Evolutionary conservation across 2,113 vertebrate genomes (phyloP).

Genomic region (human): DNA sequence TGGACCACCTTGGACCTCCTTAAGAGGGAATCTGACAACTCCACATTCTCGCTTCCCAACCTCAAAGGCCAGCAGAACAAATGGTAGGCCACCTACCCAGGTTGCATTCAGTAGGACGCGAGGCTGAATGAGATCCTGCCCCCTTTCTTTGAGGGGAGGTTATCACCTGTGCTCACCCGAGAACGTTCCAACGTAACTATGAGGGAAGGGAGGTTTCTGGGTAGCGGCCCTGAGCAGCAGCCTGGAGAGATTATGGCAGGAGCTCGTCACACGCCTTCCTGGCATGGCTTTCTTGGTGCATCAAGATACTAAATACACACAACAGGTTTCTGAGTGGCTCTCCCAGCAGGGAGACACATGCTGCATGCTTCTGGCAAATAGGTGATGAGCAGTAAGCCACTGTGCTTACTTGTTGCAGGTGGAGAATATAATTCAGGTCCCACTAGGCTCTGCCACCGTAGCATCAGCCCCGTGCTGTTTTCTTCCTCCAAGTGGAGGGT

Average conservation of each 20-base stretch:
- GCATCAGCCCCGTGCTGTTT: not conserved
- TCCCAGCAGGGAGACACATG: not conserved
- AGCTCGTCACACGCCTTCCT: fast-evolving
- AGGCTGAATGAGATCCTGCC: not conserved
- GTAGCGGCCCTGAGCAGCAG: not conserved
- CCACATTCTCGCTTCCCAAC: fast-evolving
- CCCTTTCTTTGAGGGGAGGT: not conserved
- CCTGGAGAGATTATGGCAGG: not conserved
- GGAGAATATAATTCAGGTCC: not conserved
- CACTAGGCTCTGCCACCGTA: not conserved
- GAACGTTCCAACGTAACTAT: not conserved
- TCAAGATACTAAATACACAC: not conserved
- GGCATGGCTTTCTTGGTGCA: not conserved
- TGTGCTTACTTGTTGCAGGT: not conserved
- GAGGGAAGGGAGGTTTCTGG: not conserved
- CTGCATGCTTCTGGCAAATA: not conserved
- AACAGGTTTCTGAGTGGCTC: not conserved
- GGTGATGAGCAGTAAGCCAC: not conserved
- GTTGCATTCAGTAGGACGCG: not conserved
- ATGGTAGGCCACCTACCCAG: not conserved
- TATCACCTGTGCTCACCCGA: not conserved
- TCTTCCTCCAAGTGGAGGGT: fast-evolving
- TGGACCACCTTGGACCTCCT: not conserved
- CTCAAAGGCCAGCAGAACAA: not conserved
- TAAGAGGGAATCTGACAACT: not conserved